Evolutionary conservation across 2,888 invertebrate genomes (phyloP).

Genomic region (Eugnorisma glareosa): DNA sequence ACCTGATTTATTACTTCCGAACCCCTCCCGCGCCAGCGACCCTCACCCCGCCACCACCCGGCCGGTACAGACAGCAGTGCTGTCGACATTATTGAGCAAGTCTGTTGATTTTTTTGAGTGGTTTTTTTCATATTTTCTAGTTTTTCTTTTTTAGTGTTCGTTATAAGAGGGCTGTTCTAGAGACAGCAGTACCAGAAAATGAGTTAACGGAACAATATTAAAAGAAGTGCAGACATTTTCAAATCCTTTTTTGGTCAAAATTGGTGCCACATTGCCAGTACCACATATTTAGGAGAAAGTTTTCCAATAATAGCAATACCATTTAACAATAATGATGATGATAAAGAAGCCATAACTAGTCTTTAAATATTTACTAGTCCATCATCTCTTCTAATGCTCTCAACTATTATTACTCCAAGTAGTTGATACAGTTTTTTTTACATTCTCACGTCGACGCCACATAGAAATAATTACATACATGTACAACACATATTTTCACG

Average conservation of each 20-base stretch:
- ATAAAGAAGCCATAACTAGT: background rate
- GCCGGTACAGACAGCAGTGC: conserved; percentile 72
- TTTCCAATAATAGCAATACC: background rate
- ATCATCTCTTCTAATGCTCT: conserved; percentile 32
- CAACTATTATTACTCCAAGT: conserved; percentile 35
- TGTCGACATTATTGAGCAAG: conserved; percentile 42
- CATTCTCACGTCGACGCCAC: conserved; percentile 51
- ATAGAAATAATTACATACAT: conserved; percentile 63
- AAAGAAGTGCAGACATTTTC: background rate
- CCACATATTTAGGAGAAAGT: background rate
- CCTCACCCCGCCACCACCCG: conserved; percentile 46
- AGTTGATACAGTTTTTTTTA: conserved; percentile 42
- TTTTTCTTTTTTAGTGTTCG: background rate
- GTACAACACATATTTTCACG: conserved; percentile 64
- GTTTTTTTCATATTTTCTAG: background rate
- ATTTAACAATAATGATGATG: background rate
- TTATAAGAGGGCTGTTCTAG: background rate
- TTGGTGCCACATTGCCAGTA: background rate
- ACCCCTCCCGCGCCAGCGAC: conserved; percentile 65
- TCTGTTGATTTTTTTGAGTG: conserved; percentile 35
- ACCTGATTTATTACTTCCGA: conserved; percentile 90
- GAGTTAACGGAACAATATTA: fast-evolving
- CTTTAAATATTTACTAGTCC: conserved; percentile 5
- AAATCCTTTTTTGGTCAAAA: background rate
- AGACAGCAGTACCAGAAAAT: background rate